Conservation (phyloP, 2,797 vertebrate genomes). For the Phrynocephalus guinanensis region DNA sequence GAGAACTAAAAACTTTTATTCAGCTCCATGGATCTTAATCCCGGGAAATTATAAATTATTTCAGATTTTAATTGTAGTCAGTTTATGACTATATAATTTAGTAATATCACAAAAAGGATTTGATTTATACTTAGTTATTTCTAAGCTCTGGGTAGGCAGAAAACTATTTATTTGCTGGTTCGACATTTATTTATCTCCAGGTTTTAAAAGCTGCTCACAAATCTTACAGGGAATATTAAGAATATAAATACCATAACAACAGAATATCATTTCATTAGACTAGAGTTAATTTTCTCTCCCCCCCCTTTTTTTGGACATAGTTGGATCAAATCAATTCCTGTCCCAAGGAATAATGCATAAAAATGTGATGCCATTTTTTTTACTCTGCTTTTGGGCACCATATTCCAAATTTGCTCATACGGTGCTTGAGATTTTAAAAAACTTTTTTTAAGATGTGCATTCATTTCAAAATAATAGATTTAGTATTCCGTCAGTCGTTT, state of each 20-base stretch:
- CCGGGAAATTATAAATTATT: no score
- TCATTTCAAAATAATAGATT: background rate
- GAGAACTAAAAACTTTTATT: no score
- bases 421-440: background rate
- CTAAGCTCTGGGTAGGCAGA: no score
- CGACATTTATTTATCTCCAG: background rate
- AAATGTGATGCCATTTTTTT: background rate
- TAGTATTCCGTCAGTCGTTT: background rate
- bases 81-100: background rate
- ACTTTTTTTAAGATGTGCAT: background rate
- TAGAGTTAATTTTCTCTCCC: background rate
- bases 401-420: background rate
- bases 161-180: no score
- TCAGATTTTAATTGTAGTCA: background rate
- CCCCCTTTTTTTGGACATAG: background rate
- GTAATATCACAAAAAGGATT: no score
- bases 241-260: background rate
- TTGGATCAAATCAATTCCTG: background rate
- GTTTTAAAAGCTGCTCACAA: background rate
- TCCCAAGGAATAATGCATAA: background rate
- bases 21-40: no score
- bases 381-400: background rate
- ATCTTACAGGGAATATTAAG: background rate
- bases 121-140: no score
- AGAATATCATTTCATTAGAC: background rate